A percentile compares a stretch with the other conserved stretches of the same genome.
These are phyloP conservation scores for Mamestra configurata DNA, from an alignment of 1,140 invertebrate genomes.

Conservation along the genomic window DNA sequence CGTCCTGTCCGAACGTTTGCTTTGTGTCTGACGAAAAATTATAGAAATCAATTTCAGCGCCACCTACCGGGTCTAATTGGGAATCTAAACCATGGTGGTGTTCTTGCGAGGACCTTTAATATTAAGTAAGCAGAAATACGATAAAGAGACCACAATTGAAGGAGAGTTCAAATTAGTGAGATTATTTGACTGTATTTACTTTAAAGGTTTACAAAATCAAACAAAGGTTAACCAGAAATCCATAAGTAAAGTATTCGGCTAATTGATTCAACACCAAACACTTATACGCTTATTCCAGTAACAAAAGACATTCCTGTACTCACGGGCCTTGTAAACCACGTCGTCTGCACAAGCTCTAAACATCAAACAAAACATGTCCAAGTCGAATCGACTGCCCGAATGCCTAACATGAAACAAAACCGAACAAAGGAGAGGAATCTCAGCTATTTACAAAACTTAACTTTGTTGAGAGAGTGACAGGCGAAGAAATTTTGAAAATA, in stretches of 20 bases:
- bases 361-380: conserved; percentile 32
- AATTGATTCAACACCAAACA: conserved; percentile 15
- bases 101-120: too few species aligned
- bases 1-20: too few species aligned
- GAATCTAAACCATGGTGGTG: too few species aligned
- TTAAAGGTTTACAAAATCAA: neutral
- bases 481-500: conserved; percentile 63
- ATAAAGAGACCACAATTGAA: too few species aligned
- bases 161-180: too few species aligned
- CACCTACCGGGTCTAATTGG: too few species aligned
- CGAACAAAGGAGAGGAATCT: conserved; percentile 32
- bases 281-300: neutral
- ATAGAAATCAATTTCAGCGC: too few species aligned
- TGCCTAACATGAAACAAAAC: conserved; percentile 44
- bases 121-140: too few species aligned
- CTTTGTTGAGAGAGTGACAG: conserved; percentile 59
- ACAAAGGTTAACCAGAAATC: neutral
- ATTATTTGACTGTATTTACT: too few species aligned
- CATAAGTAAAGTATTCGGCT: neutral
- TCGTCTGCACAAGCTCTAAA: conserved; percentile 2
- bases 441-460: conserved; percentile 43
- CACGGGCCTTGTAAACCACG: neutral
- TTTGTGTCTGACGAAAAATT: too few species aligned
- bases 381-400: conserved; percentile 32
- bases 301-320: conserved; percentile 29